Base-by-base conservation (phyloP, 2,888 invertebrate genomes). In the Drosophila formosana region DNA sequence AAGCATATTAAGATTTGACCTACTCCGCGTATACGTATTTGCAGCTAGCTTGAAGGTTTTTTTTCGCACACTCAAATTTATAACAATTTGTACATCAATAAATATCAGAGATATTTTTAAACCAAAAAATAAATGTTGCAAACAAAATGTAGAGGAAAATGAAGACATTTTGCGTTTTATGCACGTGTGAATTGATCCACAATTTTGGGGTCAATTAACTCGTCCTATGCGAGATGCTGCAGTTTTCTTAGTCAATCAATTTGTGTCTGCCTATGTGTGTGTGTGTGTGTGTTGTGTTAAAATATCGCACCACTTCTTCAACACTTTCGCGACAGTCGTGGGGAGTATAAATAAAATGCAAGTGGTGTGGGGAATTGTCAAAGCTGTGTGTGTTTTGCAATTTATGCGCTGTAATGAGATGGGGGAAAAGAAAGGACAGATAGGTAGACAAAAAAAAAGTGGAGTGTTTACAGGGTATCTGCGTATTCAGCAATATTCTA, bases 171-270 rank as follows among this genome's bases (percentile, higher is more conserved):
- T n/a, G 5, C 25, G 13, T 26, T 37, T 51, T 9, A 8, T 34
- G 37, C 51, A 51, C 25, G 37, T 52, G 51, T 37, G 37, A 52
- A 52, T 52, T 52, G 25, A 39, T 39, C n/a, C 26, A 9, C 52
- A 39, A 39, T 26, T 52, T 26, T 2, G 52, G 39, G 52, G 52
- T 39, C 52, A 37, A 39, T 52, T 52, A 52, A 52, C 57, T 37
- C 64, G 66, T 34, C 25, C 9, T 28, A 8, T 11, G 64, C 9
- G 30, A 30, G 71, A 34, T 9, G 39, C 13, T 41, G 18, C 7
- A 18, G 39, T 82, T 71, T 77, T 55, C 66, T 78, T 74, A 62
- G 66, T 79, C 64, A 71, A 53, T 67, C 64, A 68, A 75, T 69
- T 49, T 52, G 34, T 34, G 34, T 34, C 34, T 72, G 41, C 57